Evolutionary conservation across 2,113 vertebrate species (phyloP).

Genomic region (Phyllostomus discolor): DNA sequence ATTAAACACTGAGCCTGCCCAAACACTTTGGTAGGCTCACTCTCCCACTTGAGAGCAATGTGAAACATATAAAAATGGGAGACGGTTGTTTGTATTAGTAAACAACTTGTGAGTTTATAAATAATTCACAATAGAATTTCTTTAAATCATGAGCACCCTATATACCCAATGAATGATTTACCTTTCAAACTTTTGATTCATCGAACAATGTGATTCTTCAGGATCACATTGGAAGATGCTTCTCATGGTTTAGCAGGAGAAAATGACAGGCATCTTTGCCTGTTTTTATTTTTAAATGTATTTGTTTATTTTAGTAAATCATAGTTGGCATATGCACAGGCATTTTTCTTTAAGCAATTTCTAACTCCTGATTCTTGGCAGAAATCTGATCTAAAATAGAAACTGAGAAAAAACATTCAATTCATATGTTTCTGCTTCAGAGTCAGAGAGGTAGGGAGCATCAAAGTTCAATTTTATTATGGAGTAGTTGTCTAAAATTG

Average conservation of each 20-base stretch:
- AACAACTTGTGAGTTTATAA: not conserved
- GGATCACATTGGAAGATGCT: not conserved
- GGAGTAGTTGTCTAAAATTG: not conserved
- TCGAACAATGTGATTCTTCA: not conserved
- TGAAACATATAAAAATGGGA: not conserved
- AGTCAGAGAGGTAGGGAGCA: not conserved
- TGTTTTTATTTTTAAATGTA: not conserved
- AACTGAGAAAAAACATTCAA: not conserved
- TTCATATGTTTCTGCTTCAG: not conserved
- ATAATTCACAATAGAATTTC: not conserved
- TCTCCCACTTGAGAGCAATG: not conserved
- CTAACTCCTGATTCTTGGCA: not conserved
- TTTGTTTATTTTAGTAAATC: not conserved
- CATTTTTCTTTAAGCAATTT: not conserved
- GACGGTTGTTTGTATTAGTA: not conserved
- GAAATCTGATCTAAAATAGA: not conserved
- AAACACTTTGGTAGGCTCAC: not conserved
- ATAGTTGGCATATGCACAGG: not conserved
- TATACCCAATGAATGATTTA: not conserved
- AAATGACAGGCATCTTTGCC: not conserved
- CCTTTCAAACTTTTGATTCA: constrained; percentile 13
- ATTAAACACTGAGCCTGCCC: not conserved
- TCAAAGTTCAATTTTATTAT: not conserved
- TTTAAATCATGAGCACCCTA: not conserved
- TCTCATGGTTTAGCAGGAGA: not conserved